phyloP scores from a whole-genome alignment of 2,888 invertebrate genomes.

The Cotesia congregata region DNA sequence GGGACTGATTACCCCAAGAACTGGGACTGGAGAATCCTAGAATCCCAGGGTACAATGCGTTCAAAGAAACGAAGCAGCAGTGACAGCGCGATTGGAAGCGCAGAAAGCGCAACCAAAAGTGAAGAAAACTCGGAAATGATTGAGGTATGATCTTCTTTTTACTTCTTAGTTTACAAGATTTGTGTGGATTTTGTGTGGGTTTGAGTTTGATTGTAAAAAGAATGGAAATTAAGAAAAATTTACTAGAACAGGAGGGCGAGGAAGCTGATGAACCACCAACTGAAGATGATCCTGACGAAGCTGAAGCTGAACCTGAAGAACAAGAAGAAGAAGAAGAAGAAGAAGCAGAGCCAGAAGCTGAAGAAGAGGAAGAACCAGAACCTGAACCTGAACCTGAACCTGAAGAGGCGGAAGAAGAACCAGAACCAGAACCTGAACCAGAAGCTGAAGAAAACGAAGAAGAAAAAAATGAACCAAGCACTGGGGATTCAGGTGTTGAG shows the following conservation, averaged over 20 bases:
- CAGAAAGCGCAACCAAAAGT: slow-evolving; percentile 54
- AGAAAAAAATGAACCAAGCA: slow-evolving; percentile 68
- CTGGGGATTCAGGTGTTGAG: slow-evolving; percentile 71
- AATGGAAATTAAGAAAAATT: slow-evolving; percentile 52
- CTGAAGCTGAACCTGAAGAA: slow-evolving; percentile 27
- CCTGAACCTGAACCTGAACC: slow-evolving; percentile 40
- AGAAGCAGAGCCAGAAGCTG: slow-evolving; percentile 44
- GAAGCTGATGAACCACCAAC: slow-evolving; percentile 40
- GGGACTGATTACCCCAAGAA: slow-evolving; percentile 78
- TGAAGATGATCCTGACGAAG: slow-evolving; percentile 43
- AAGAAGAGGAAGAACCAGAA: slow-evolving; percentile 36
- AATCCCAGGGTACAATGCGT: slow-evolving; percentile 68
- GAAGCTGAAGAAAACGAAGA: slow-evolving; percentile 56
- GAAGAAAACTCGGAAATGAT: slow-evolving; percentile 44
- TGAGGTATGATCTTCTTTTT: slow-evolving; percentile 46
- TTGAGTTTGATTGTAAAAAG: slow-evolving; percentile 37
- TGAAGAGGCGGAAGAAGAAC: slow-evolving; percentile 42
- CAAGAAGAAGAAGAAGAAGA: not conserved
- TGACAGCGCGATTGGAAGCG: slow-evolving; percentile 64
- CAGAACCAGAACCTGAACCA: slow-evolving; percentile 28
- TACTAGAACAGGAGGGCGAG: slow-evolving; percentile 50
- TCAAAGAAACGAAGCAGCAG: slow-evolving; percentile 72
- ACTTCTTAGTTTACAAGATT: not conserved
- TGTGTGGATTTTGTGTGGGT: too few relatives aligned
- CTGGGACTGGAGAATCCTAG: slow-evolving; percentile 82